phyloP scores from a whole-genome alignment of 1,140 invertebrate species.

The Trinorchestia longiramus region DNA sequence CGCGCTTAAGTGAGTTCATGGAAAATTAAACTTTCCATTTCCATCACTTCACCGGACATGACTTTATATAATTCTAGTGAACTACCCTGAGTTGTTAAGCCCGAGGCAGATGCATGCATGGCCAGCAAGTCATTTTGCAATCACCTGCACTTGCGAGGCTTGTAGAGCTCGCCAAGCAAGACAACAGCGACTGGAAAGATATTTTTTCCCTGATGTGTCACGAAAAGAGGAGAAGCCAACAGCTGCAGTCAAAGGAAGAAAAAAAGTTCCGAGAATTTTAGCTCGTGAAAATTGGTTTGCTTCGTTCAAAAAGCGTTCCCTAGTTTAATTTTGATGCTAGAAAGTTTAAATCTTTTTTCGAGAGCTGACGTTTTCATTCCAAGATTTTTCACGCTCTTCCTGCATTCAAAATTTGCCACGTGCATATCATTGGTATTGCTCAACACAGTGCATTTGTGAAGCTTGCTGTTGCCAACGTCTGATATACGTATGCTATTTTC shows the following conservation, averaged over 20 bases:
- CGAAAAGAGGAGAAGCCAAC: neutral
- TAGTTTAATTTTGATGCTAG: neutral
- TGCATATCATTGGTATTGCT: neutral
- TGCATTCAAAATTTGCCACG: neutral
- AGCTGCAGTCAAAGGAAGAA: neutral
- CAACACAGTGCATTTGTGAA: neutral
- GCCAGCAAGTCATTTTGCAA: neutral
- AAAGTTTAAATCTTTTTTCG: neutral
- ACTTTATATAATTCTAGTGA: neutral
- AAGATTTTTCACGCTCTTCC: neutral
- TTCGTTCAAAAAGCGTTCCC: neutral
- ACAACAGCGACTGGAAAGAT: neutral
- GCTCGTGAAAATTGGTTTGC: neutral
- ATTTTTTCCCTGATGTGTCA: neutral
- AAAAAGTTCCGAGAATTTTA: neutral
- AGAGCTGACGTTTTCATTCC: neutral
- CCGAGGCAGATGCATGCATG: neutral
- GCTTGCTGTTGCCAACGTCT: neutral
- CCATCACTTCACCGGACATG: neutral
- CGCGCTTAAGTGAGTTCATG: neutral
- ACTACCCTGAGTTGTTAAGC: neutral
- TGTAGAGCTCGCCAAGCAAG: neutral
- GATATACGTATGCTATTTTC: too few species aligned
- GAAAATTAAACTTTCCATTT: neutral
- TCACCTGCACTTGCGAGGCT: neutral